Evolutionary conservation across 2,888 invertebrate species (phyloP).

Genomic region (Drosophila imparisetae): DNA sequence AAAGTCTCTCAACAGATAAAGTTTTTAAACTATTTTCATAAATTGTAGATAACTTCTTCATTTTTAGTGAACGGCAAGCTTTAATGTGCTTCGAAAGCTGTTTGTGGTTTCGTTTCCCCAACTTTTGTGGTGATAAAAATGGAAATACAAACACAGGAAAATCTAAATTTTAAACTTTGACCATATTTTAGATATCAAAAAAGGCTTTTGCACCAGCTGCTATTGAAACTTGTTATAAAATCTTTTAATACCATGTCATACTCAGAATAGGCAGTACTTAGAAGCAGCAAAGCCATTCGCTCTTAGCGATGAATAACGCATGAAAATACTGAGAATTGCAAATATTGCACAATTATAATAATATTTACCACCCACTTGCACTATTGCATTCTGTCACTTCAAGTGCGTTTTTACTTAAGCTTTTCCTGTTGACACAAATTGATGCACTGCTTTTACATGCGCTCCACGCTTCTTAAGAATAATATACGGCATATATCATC

Average conservation of each 20-base stretch:
- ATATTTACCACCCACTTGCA: conserved; percentile 23
- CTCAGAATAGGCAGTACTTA: background rate
- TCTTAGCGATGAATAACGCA: conserved; percentile 3
- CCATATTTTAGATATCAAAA: background rate
- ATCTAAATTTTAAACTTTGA: background rate
- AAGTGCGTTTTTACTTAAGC: background rate
- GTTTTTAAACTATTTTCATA: conserved; percentile 10
- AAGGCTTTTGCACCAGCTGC: background rate
- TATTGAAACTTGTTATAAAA: background rate
- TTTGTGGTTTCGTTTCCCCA: background rate
- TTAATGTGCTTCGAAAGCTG: background rate
- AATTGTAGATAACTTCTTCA: background rate
- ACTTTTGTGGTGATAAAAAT: background rate
- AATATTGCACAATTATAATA: conserved; percentile 12
- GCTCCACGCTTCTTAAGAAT: conserved; percentile 25
- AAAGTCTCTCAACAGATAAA: background rate
- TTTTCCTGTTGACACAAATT: conserved; percentile 21
- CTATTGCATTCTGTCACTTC: background rate
- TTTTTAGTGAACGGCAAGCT: background rate
- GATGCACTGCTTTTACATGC: background rate
- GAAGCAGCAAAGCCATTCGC: background rate
- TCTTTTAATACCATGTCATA: background rate
- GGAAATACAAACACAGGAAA: background rate
- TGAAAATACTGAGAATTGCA: conserved; percentile 4
- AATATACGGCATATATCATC: conserved; percentile 28